A percentile compares a stretch with the other conserved stretches of the same genome.
Conservation (phyloP, 2,888 invertebrate species). For the Pocota personata region DNA sequence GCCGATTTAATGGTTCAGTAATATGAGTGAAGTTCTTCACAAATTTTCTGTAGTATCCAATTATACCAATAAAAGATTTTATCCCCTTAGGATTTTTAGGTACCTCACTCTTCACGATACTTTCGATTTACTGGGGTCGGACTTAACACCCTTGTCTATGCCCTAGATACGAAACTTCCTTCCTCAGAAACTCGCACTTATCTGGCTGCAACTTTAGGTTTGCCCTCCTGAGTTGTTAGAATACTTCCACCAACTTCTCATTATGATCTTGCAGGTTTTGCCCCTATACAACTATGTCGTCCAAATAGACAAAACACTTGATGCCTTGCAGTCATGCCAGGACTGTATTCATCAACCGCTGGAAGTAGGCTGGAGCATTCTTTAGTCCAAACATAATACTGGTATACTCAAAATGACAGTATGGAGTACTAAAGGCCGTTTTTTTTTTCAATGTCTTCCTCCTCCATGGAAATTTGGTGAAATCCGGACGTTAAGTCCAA, state of each 20-base stretch:
- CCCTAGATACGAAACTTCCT: constrained; percentile 1
- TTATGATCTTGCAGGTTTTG: constrained; percentile 8
- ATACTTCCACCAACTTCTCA: background rate
- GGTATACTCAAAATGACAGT: too few species aligned
- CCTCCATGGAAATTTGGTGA: too few species aligned
- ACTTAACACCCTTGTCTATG: constrained; percentile 1
- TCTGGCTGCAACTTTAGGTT: constrained; percentile 13
- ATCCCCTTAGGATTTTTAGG: background rate
- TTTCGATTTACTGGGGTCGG: background rate
- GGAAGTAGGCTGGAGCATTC: too few species aligned
- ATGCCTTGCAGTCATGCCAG: too few species aligned
- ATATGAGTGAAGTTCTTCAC: constrained; percentile 2
- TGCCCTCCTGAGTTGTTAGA: constrained; percentile 1
- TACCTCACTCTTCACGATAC: background rate
- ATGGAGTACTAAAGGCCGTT: too few species aligned
- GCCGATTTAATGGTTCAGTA: background rate
- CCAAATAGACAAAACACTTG: background rate
- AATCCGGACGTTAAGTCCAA: background rate
- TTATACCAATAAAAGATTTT: background rate
- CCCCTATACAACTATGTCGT: background rate
- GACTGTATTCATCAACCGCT: too few species aligned
- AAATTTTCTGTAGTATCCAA: background rate
- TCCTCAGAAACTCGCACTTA: constrained; percentile 8
- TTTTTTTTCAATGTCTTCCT: too few species aligned
- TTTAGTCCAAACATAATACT: too few species aligned